Base-by-base conservation (phyloP, 2,797 vertebrate species). In the Thripadectes ignobilis region DNA sequence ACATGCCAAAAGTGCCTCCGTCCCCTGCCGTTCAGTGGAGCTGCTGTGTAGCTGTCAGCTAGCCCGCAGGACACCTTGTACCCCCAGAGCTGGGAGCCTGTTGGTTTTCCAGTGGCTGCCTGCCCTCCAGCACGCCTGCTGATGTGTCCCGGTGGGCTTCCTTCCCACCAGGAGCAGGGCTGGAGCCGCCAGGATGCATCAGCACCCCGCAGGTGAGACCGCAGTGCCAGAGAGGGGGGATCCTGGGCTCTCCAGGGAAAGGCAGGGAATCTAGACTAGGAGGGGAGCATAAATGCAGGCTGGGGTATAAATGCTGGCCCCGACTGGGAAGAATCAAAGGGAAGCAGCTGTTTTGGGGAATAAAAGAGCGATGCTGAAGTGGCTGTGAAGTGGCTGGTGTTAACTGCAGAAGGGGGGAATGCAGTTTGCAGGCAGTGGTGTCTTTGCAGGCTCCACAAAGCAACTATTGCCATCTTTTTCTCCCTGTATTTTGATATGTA, bases 91-190 rank as follows among this genome's bases (percentile, higher is more conserved):
- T 7, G 76, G 88, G 74, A 91, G 55, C 65, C 73, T 94, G 85
- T 71, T 52, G 15, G 52, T 65, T 95, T 93, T 79, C 87, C 93
- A 43, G 86, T 51, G 32, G 41, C 92, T 97, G 92, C 89, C 43
- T 93, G 91, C 93, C 97, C 97, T 57, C 62, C 95, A 90, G 97
- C 97, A 62, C 2, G 29, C 89, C 49, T 0, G 46, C 49, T 38
- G 36, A 4, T 17, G 89, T 36, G 81, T 59, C 94, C 92, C 87
- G 8, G 22, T 43, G 74, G 76, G 80, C 38, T 91, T 14, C 26
- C 74, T 69, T 87, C 21, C 78, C 68, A 65, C 43, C 89, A 16
- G 72, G 14, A 95, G 65, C 83, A 0, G 38, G 45, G 80, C 92
- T 65, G 0, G 12, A 51, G 69, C 81, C 39, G 29, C 86, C 78